A percentile compares a stretch with the other conserved stretches of the same genome.
phyloP scores from a whole-genome alignment of 1,140 invertebrate species.

The Panagrolaimus sp. region DNA sequence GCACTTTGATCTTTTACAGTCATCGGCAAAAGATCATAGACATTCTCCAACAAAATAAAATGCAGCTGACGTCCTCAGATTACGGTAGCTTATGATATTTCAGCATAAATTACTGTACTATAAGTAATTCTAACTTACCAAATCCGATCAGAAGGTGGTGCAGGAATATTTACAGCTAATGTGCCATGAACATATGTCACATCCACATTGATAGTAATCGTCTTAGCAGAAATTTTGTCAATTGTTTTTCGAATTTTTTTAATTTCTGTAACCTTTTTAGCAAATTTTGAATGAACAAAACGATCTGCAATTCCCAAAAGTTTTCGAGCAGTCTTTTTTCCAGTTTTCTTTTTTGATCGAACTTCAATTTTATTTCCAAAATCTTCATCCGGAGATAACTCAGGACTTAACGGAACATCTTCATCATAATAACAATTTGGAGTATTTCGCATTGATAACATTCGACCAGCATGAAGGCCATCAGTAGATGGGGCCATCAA shows the following conservation, averaged over 20 bases:
- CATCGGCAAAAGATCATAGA: no score
- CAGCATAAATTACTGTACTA: constrained; percentile 1
- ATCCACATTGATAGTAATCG: constrained; percentile 80
- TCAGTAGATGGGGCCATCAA: background rate
- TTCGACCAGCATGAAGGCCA: background rate
- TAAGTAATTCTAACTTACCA: constrained; percentile 66
- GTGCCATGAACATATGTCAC: constrained; percentile 75
- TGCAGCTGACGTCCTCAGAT: no score
- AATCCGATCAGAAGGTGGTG: constrained; percentile 81
- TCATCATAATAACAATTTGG: constrained; percentile 50
- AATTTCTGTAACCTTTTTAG: constrained; percentile 70
- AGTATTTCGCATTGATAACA: constrained; percentile 20
- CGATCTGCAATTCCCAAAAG: constrained; percentile 72
- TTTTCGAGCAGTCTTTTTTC: constrained; percentile 39
- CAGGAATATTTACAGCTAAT: constrained; percentile 83
- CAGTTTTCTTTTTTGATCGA: constrained; percentile 2
- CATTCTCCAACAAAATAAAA: no score
- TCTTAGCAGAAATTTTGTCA: constrained; percentile 75
- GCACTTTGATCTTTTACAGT: no score
- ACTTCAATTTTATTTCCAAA: constrained; percentile 49
- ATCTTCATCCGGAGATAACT: constrained; percentile 54
- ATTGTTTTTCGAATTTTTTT: constrained; percentile 63
- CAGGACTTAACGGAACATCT: constrained; percentile 53
- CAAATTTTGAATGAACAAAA: constrained; percentile 81
- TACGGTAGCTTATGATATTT: no score